These are phyloP conservation scores for Parauchenoglanis ngamensis DNA, from an alignment of 2,797 vertebrate species.

Conservation along the genomic window DNA sequence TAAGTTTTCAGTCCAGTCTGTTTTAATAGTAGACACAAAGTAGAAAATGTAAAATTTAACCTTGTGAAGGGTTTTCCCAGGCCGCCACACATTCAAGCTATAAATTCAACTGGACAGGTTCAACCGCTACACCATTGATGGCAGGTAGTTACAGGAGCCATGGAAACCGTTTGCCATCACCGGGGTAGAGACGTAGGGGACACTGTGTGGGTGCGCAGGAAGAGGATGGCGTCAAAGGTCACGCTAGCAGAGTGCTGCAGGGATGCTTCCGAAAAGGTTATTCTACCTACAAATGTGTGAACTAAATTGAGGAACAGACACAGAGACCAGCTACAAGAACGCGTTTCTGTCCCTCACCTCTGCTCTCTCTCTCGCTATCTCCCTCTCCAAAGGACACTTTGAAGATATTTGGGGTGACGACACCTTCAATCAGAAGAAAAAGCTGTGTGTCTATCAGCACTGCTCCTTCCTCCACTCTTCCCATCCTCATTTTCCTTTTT, in stretches of 20 bases:
- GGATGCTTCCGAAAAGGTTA: conserved; percentile 37
- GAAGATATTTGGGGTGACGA: not conserved
- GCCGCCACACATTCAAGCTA: not conserved
- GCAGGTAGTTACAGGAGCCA: conserved; percentile 15
- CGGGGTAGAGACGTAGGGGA: conserved; percentile 11
- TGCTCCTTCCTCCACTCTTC: not conserved
- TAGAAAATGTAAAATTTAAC: not conserved
- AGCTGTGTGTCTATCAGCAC: conserved; percentile 3
- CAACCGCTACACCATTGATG: not conserved
- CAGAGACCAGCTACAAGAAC: not conserved
- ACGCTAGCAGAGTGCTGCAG: conserved; percentile 22
- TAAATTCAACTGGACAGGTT: not conserved
- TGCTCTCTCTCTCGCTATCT: conserved; percentile 16
- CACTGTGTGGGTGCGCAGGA: conserved; percentile 20
- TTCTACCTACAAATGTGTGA: conserved; percentile 37
- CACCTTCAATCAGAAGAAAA: conserved; percentile 40
- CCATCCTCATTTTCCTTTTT: conserved; percentile 9
- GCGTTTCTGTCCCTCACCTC: conserved; percentile 8
- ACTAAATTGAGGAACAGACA: conserved; percentile 24
- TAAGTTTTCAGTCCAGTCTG: not conserved
- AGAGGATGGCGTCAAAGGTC: conserved; percentile 34
- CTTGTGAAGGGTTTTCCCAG: not conserved
- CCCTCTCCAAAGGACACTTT: not conserved
- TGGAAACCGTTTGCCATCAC: conserved; percentile 13
- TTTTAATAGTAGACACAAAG: not conserved